phyloP scores from a whole-genome alignment of 1,140 invertebrate species.

The Cyclina sinensis region DNA sequence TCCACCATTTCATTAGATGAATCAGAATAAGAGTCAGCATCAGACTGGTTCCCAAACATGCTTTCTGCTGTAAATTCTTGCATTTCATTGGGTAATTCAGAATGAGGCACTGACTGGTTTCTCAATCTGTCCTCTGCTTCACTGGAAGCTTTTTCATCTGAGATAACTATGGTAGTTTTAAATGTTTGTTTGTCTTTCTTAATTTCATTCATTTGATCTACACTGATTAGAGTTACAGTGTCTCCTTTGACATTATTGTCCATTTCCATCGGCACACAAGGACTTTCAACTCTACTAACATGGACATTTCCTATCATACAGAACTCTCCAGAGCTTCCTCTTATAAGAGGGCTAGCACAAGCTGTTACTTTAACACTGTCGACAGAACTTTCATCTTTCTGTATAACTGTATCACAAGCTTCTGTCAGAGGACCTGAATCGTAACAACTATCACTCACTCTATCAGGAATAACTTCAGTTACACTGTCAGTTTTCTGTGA shows the following conservation, averaged over 20 bases:
- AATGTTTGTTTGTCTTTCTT: neutral
- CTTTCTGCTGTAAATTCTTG: neutral
- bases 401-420: neutral
- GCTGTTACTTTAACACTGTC: neutral
- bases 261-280: neutral
- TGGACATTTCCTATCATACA: constrained; percentile 23
- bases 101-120: neutral
- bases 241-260: neutral
- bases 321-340: too few species aligned
- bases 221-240: constrained; percentile 38
- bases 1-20: constrained; percentile 17
- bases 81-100: constrained; percentile 23
- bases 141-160: neutral
- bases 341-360: neutral
- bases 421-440: neutral
- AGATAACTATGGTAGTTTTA: neutral
- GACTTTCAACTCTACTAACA: neutral
- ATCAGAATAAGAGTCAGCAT: constrained; percentile 27
- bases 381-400: neutral
- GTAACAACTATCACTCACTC: neutral
- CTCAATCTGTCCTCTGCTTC: neutral
- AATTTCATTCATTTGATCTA: constrained; percentile 26
- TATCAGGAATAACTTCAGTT: neutral
- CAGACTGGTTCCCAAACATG: constrained; percentile 22
- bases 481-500: too few species aligned